These are phyloP conservation scores for Montipora foliosa DNA, from an alignment of 64 coral and sea anemone genomes.

Conservation along the genomic window DNA sequence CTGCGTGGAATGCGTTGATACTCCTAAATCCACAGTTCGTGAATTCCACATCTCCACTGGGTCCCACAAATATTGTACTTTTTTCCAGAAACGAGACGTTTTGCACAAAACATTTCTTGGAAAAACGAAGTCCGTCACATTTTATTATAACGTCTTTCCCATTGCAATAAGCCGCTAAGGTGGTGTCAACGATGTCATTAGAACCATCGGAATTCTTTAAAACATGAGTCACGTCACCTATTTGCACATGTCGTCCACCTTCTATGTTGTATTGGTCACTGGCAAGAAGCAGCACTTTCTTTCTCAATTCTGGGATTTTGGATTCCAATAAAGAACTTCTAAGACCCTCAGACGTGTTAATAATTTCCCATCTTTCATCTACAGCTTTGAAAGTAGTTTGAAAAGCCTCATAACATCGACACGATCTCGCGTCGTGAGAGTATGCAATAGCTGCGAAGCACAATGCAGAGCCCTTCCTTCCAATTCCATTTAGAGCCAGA, in stretches of 20 bases:
- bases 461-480: not conserved
- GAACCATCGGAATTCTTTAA: too few relatives aligned
- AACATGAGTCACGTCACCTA: fast-evolving
- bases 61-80: not conserved
- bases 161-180: not conserved
- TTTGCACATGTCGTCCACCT: not conserved
- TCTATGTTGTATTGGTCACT: not conserved
- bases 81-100: not conserved
- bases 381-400: not conserved
- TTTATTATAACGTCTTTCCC: too few relatives aligned
- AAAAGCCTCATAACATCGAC: not conserved
- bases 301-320: not conserved
- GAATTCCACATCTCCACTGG: not conserved
- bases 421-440: not conserved
- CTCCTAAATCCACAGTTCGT: not conserved
- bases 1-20: not conserved
- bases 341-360: not conserved
- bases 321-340: not conserved
- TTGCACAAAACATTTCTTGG: not conserved
- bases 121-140: too few relatives aligned
- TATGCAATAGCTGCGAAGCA: slow-evolving; percentile 48
- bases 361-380: slow-evolving; percentile 4
- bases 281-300: not conserved
- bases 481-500: slow-evolving; percentile 11
- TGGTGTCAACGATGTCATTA: too few relatives aligned